Percentiles rank a stretch among this genome's conserved stretches.
Evolutionary conservation across 2,113 vertebrate species (phyloP).

Genomic region (Lagopus muta): DNA sequence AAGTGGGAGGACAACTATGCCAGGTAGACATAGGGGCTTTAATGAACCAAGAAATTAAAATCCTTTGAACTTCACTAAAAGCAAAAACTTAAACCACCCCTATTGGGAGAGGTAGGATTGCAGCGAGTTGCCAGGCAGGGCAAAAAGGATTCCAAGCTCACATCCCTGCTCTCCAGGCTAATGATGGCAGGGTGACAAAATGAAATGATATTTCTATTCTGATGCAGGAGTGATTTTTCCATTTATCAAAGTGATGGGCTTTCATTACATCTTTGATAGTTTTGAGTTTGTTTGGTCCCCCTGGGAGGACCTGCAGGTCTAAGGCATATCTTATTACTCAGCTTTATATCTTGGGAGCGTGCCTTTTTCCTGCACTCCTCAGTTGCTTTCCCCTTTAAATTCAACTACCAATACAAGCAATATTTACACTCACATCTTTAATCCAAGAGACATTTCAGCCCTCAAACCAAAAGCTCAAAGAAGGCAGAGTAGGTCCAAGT

Average conservation of each 20-base stretch:
- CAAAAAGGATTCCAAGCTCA: not conserved
- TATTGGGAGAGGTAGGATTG: not conserved
- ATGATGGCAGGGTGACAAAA: not conserved
- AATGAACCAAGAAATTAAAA: not conserved
- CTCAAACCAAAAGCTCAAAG: not conserved
- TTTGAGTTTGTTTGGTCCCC: not conserved
- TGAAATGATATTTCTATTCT: not conserved
- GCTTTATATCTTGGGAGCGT: not conserved
- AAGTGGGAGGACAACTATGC: not conserved
- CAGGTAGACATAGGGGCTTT: not conserved
- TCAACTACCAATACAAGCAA: not conserved
- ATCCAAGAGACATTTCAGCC: not conserved
- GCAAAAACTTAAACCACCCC: not conserved
- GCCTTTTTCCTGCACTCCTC: not conserved
- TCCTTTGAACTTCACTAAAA: not conserved
- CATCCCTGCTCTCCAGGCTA: not conserved
- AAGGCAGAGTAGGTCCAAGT: fast-evolving
- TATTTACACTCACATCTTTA: not conserved
- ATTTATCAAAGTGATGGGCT: not conserved
- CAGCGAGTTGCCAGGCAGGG: not conserved
- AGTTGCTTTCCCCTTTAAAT: not conserved
- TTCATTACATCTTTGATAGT: conserved; percentile 19
- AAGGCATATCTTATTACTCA: not conserved
- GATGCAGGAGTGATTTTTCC: not conserved
- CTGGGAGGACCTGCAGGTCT: not conserved